Evolutionary conservation across 2,113 vertebrate species (phyloP), one percentile per base, ranked within the genome.

Genomic region (Lepisosteus oculatus): DNA sequence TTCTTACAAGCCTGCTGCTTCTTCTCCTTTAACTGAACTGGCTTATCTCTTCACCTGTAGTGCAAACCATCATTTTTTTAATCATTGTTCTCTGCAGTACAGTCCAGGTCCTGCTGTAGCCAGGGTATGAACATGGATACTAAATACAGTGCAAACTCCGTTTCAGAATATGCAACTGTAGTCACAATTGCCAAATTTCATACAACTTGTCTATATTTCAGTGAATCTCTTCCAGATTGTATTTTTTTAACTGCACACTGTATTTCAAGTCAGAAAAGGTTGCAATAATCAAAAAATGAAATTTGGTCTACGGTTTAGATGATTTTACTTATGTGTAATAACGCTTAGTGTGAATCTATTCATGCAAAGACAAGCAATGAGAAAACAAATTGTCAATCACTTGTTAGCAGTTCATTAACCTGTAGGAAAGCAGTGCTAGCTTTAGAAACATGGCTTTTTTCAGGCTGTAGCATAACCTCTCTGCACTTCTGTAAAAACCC

Each of bases 241-340:
- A 76, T 76, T 85, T 77, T 87, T 85, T 87, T 85, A 80, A 85
- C 73, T 81, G 85, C 87, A 79, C 85, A 76, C 72, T 83, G 74
- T 74, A 80, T 77, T 76, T 3, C 41, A 63, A 82, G 81, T 84
- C 76, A 80, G 74, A 76, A 80, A 88, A 83, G 85, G 78, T 80
- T 82, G 84, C 88, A 91, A 86, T 87, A 86, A 88, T 83, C 78
- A 81, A 81, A 74, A 29, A 83, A 75, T 84, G 64, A 88, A 85
- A 74, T 79, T 87, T 79, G 78, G 43, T 84, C 62, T 73, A 74
- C 73, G 86, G 76, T 89, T 74, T 75, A 77, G 78, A 80, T 72
- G 78, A 75, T 76, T 80, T 72, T 79, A 74, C 74, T 69, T 79
- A 75, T 67, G 55, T 80, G 65, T 79, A 72, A 55, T 76, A 68